These are phyloP conservation scores for Galeopterus variegatus DNA, from an alignment of 2,113 vertebrate species.

Conservation along the genomic window DNA sequence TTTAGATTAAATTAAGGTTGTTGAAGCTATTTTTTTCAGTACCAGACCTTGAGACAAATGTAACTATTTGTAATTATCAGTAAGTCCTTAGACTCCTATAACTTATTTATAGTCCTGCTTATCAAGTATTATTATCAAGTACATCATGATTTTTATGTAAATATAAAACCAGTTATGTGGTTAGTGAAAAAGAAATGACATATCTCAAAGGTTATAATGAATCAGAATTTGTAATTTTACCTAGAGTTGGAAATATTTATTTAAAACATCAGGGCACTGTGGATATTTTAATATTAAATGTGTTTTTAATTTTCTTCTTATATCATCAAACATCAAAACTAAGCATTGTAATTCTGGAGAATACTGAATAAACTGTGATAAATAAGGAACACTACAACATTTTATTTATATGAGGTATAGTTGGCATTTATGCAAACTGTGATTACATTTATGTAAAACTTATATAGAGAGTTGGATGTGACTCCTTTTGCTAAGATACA, in stretches of 20 bases:
- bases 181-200: neutral
- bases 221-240: constrained; percentile 23
- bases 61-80: neutral
- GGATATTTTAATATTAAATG: constrained; percentile 51
- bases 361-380: constrained; percentile 12
- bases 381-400: neutral
- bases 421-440: constrained; percentile 1
- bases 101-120: neutral
- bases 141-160: neutral
- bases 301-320: constrained; percentile 28
- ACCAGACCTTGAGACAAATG: neutral
- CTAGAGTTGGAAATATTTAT: neutral
- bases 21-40: neutral
- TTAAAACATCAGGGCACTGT: neutral
- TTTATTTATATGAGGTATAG: neutral
- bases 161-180: constrained; percentile 20
- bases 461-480: neutral
- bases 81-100: constrained; percentile 19
- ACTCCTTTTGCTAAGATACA: neutral
- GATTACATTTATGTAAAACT: neutral
- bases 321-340: constrained; percentile 18
- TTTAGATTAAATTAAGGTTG: constrained; percentile 35
- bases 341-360: neutral
- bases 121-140: neutral
- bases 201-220: neutral